Percentiles rank a stretch among this genome's conserved stretches.
These are phyloP conservation scores for Tetragnatha versicolor DNA, from an alignment of 1,140 invertebrate species.

Conservation along the genomic window DNA sequence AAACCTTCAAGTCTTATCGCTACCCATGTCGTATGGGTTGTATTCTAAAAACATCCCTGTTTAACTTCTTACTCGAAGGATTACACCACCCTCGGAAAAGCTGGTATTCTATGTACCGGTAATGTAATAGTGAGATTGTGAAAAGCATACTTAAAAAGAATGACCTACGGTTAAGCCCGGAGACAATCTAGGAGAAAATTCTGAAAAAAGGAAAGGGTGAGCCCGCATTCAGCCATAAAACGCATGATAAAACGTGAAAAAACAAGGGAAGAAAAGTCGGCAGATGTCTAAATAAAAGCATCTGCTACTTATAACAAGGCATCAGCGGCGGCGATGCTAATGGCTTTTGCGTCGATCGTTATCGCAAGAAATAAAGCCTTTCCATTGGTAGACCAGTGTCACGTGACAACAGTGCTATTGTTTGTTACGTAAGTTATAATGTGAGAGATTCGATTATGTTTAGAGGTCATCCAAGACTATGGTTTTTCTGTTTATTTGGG, in stretches of 20 bases:
- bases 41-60: too few species aligned
- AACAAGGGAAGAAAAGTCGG: not conserved
- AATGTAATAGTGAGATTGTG: too few species aligned
- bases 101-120: too few species aligned
- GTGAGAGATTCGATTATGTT: constrained; percentile 13
- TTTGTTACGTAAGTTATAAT: constrained; percentile 23
- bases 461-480: constrained; percentile 3
- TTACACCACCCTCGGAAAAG: too few species aligned
- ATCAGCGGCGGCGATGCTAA: constrained; percentile 21
- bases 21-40: too few species aligned
- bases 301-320: constrained; percentile 25
- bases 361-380: not conserved
- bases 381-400: not conserved
- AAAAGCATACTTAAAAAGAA: too few species aligned
- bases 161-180: not conserved
- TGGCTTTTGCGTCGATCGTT: constrained; percentile 17
- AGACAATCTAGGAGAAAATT: not conserved
- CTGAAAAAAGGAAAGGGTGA: too few species aligned
- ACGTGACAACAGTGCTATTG: constrained; percentile 15
- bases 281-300: constrained; percentile 17
- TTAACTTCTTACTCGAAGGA: too few species aligned
- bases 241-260: not conserved
- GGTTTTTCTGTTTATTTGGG: too few species aligned
- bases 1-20: too few species aligned
- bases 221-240: constrained; percentile 10